These are phyloP conservation scores for Plecturocebus donacophilus DNA, from an alignment of 2,113 vertebrate genomes.

Conservation along the genomic window DNA sequence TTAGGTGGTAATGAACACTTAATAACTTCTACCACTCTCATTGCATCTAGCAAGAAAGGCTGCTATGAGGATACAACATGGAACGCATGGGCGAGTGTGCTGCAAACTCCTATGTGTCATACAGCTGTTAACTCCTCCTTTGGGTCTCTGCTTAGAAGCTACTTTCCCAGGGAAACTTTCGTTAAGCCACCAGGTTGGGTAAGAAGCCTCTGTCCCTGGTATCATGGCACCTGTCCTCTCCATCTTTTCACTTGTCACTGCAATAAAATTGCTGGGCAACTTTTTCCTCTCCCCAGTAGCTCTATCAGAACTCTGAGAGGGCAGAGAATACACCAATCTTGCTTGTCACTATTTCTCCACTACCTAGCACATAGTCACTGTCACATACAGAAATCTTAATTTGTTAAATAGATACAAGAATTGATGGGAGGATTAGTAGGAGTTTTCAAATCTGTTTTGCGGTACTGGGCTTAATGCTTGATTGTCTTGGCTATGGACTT, in stretches of 20 bases:
- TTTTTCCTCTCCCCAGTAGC: background rate
- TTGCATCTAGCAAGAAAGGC: background rate
- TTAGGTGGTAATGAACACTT: background rate
- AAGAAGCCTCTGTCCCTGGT: background rate
- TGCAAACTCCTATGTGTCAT: too few species aligned
- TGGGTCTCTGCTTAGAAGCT: background rate
- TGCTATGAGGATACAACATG: background rate
- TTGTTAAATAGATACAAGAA: background rate
- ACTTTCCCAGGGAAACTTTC: background rate
- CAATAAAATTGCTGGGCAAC: background rate
- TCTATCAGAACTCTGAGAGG: background rate
- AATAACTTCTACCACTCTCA: background rate
- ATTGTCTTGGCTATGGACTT: background rate
- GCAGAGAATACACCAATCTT: background rate
- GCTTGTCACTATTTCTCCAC: background rate
- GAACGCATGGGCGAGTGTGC: fast-evolving
- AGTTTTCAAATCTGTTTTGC: background rate
- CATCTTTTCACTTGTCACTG: background rate
- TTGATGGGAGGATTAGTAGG: background rate
- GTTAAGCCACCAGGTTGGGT: background rate
- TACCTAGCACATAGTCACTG: background rate
- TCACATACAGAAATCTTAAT: background rate
- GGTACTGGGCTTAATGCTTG: background rate
- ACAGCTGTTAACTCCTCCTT: background rate
- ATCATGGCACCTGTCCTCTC: background rate